These are phyloP conservation scores for Pasiphila rectangulata DNA, from an alignment of 2,888 invertebrate genomes.

Conservation along the genomic window DNA sequence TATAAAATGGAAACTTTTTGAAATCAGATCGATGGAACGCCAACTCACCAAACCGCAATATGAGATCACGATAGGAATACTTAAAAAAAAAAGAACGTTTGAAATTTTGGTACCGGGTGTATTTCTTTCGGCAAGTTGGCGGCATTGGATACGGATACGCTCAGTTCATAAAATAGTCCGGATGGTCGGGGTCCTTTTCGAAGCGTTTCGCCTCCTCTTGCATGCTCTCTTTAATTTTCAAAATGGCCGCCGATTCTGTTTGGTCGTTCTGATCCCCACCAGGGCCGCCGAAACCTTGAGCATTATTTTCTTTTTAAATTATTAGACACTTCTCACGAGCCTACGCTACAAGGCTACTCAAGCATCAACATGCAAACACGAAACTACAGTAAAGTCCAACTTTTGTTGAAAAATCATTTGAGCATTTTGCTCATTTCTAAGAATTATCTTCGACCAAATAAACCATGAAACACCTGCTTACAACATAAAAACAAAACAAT, in stretches of 20 bases:
- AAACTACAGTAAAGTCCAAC: not conserved
- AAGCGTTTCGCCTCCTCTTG: constrained; percentile 99
- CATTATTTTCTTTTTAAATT: constrained; percentile 29
- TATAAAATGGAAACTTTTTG: constrained; percentile 12
- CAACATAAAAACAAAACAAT: constrained; percentile 5
- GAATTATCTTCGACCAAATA: constrained; percentile 27
- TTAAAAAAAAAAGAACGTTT: constrained; percentile 20
- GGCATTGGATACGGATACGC: constrained; percentile 19
- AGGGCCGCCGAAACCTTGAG: constrained; percentile 74
- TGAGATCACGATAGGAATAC: constrained; percentile 30
- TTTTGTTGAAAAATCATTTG: not conserved
- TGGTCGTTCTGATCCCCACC: constrained; percentile 87
- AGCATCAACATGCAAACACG: constrained; percentile 1
- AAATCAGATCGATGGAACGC: constrained; percentile 63
- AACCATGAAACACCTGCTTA: constrained; percentile 16
- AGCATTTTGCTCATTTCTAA: constrained; percentile 1
- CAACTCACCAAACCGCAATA: constrained; percentile 47
- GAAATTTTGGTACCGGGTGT: constrained; percentile 14
- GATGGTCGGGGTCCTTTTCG: constrained; percentile 98
- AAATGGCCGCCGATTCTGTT: constrained; percentile 99
- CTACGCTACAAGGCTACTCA: constrained; percentile 5
- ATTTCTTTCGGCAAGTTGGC: constrained; percentile 38
- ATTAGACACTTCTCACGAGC: constrained; percentile 26
- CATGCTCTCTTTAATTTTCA: constrained; percentile 99
- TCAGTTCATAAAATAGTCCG: constrained; percentile 96